phyloP scores from a whole-genome alignment of 1,140 invertebrate genomes.

The Kradibia gibbosae region DNA sequence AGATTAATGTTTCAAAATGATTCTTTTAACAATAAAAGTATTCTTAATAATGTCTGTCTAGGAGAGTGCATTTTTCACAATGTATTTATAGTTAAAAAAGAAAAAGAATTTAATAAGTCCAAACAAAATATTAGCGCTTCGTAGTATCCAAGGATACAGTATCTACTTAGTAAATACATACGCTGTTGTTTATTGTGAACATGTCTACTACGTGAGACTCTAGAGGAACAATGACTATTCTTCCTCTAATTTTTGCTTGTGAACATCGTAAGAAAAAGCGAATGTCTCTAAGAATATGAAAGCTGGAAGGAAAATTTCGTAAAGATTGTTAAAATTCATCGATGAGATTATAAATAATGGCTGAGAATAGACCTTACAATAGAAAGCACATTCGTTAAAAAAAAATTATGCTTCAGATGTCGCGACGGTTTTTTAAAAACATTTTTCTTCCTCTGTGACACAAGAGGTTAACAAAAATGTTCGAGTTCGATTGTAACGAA shows the following conservation, averaged over 20 bases:
- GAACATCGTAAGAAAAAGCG: conserved; percentile 16
- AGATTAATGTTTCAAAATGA: no score
- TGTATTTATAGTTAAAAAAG: no score
- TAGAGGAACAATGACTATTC: conserved; percentile 35
- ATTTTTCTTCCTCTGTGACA: no score
- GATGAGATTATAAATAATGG: not conserved
- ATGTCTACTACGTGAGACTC: not conserved
- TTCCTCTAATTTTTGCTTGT: conserved; percentile 38
- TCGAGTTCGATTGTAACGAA: no score
- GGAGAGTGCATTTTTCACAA: no score
- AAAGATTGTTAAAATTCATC: conserved; percentile 25
- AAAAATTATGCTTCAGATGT: not conserved
- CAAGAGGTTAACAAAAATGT: no score
- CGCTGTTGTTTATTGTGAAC: conserved; percentile 11
- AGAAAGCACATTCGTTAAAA: not conserved
- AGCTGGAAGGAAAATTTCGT: conserved; percentile 16
- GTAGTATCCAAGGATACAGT: not conserved
- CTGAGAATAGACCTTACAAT: not conserved
- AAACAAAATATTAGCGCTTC: not conserved
- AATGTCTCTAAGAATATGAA: conserved; percentile 32
- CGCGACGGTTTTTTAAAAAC: not conserved
- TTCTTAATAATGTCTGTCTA: no score
- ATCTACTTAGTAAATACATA: no score
- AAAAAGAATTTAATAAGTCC: no score
- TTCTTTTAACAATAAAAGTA: no score